Conservation (phyloP, 1,140 invertebrate species). For the Tigriopus japonicus region DNA sequence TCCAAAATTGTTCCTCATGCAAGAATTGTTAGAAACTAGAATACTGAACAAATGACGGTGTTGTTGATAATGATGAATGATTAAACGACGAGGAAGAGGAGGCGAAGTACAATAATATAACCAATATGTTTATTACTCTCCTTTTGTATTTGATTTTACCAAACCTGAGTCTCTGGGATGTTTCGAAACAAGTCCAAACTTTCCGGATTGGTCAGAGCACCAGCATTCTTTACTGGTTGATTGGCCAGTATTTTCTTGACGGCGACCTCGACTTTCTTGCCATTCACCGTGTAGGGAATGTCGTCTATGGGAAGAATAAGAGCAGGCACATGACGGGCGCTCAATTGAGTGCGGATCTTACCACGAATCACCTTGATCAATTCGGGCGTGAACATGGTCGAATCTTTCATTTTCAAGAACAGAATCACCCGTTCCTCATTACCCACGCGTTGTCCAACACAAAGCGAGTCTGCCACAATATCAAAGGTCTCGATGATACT, state of each 20-base stretch:
- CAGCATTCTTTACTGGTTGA: constrained; percentile 23
- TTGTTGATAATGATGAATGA: too few relatives aligned
- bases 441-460: constrained; percentile 29
- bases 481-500: constrained; percentile 27
- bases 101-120: too few relatives aligned
- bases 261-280: constrained; percentile 37
- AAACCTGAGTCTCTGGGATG: constrained; percentile 4
- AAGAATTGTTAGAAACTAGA: too few relatives aligned
- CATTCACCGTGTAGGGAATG: constrained; percentile 36
- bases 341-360: constrained; percentile 29
- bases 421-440: constrained; percentile 36
- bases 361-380: constrained; percentile 25
- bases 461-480: constrained; percentile 33
- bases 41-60: too few relatives aligned
- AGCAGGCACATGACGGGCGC: constrained; percentile 33
- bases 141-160: neutral
- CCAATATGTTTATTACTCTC: too few relatives aligned
- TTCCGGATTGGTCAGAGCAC: constrained; percentile 2
- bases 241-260: constrained; percentile 32
- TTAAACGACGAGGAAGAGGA: too few relatives aligned
- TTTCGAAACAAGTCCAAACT: neutral
- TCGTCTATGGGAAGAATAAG: constrained; percentile 29
- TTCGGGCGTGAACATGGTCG: constrained; percentile 23
- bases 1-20: too few relatives aligned
- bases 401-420: constrained; percentile 32